phyloP scores from a whole-genome alignment of 2,888 invertebrate species.

The Smittia aterrima region DNA sequence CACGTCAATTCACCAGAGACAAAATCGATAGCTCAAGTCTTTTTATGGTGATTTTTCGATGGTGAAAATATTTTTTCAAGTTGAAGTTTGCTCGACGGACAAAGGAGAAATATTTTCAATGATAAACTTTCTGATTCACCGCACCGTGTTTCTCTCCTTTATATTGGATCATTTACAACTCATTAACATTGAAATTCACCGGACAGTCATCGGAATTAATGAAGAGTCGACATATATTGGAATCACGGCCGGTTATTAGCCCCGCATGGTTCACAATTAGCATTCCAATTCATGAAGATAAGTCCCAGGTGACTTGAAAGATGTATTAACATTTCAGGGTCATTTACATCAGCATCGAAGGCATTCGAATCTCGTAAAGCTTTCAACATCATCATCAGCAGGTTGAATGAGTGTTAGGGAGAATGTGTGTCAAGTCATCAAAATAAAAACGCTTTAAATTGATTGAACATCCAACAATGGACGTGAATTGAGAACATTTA shows the following conservation, averaged over 20 bases:
- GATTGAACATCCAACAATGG: slow-evolving; percentile 17
- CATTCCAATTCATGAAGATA: neutral
- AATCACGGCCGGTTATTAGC: slow-evolving; percentile 26
- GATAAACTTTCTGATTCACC: slow-evolving; percentile 24
- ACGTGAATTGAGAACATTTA: neutral
- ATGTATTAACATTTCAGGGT: neutral
- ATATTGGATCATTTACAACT: neutral
- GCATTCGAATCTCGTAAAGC: neutral
- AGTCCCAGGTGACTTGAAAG: neutral
- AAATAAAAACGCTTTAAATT: slow-evolving; percentile 24
- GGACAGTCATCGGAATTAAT: neutral
- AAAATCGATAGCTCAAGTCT: slow-evolving; percentile 17
- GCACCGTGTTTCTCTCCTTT: neutral
- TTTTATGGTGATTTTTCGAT: neutral
- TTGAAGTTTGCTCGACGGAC: slow-evolving; percentile 17
- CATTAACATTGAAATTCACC: slow-evolving; percentile 29
- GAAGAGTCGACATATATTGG: slow-evolving; percentile 15
- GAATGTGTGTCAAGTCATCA: slow-evolving; percentile 34
- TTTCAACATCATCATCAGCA: neutral
- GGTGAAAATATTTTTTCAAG: slow-evolving; percentile 12
- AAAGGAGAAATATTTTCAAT: neutral
- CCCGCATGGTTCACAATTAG: neutral
- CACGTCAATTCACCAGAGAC: slow-evolving; percentile 12
- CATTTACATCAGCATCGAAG: neutral
- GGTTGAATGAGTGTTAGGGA: neutral